Conservation (phyloP, 2,113 vertebrate genomes). For the Dolichallabes microphthalmus region DNA sequence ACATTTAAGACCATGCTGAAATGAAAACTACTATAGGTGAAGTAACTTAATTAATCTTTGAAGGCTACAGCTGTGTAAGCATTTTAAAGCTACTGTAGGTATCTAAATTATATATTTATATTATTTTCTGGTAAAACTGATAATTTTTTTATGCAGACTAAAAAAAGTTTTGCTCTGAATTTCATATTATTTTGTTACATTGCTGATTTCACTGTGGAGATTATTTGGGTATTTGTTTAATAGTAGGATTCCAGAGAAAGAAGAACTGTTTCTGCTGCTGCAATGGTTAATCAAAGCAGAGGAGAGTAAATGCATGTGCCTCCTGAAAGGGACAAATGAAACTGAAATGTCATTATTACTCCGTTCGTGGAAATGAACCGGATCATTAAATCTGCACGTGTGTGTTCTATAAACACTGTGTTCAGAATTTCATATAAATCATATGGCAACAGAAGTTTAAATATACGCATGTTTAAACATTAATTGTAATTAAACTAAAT, state of each 20-base stretch:
- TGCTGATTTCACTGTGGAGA: not conserved
- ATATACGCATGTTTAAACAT: not conserved
- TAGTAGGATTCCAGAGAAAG: not conserved
- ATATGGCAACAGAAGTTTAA: not conserved
- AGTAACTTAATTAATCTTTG: not conserved
- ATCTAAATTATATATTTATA: too few relatives aligned
- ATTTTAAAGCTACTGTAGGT: not conserved
- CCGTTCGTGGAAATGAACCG: slow-evolving; percentile 2
- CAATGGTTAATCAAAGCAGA: too few relatives aligned
- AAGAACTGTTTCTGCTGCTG: not conserved
- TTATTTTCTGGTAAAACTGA: not conserved
- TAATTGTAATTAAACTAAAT: not conserved
- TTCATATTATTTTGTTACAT: not conserved
- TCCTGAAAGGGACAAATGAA: not conserved
- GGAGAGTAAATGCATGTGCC: not conserved
- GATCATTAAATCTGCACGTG: not conserved
- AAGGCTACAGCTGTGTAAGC: not conserved
- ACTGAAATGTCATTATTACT: not conserved
- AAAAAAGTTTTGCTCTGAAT: not conserved
- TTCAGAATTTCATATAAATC: not conserved
- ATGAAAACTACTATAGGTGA: not conserved
- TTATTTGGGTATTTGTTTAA: not conserved
- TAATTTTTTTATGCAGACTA: not conserved
- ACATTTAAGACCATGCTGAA: not conserved
- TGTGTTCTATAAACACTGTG: not conserved